Percentiles rank a stretch among this genome's conserved stretches.
Evolutionary conservation across 2,888 invertebrate genomes (phyloP).

Genomic region (Cheilosia urbana): DNA sequence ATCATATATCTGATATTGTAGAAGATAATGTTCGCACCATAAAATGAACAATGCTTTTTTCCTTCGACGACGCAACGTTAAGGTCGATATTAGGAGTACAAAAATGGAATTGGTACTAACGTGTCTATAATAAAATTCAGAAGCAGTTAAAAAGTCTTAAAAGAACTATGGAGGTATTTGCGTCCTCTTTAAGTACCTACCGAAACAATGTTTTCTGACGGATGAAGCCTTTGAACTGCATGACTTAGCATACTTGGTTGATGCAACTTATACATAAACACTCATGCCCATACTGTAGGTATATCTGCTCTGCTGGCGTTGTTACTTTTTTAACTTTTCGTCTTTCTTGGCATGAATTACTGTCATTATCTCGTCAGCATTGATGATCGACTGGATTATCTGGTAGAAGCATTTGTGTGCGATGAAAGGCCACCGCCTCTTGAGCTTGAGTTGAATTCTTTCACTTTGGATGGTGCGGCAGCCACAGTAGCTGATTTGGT

Average conservation of each 20-base stretch:
- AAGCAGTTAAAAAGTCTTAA: constrained; percentile 48
- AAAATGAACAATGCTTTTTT: constrained; percentile 3
- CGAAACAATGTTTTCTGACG: constrained; percentile 63
- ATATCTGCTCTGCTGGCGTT: constrained; percentile 59
- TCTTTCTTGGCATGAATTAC: constrained; percentile 73
- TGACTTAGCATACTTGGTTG: constrained; percentile 61
- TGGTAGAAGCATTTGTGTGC: constrained; percentile 67
- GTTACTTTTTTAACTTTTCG: constrained; percentile 65
- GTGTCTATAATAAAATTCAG: constrained; percentile 40
- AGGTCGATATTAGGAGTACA: not conserved
- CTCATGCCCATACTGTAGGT: not conserved
- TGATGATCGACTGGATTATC: constrained; percentile 74
- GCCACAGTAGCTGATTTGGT: constrained; percentile 67
- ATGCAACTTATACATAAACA: constrained; percentile 53
- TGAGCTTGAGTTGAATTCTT: constrained; percentile 51
- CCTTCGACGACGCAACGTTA: not conserved
- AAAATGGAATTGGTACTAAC: constrained; percentile 17
- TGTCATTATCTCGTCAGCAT: constrained; percentile 74
- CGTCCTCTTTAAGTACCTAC: constrained; percentile 14
- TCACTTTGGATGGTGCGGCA: constrained; percentile 26
- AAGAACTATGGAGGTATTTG: constrained; percentile 15
- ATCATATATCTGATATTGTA: constrained; percentile 51
- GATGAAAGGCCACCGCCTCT: constrained; percentile 74
- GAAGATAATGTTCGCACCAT: constrained; percentile 15
- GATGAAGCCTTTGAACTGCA: constrained; percentile 60